Percentiles rank a stretch among this genome's conserved stretches.
These are phyloP conservation scores for Saccostrea glomerata DNA, from an alignment of 1,140 invertebrate genomes.

Conservation along the genomic window DNA sequence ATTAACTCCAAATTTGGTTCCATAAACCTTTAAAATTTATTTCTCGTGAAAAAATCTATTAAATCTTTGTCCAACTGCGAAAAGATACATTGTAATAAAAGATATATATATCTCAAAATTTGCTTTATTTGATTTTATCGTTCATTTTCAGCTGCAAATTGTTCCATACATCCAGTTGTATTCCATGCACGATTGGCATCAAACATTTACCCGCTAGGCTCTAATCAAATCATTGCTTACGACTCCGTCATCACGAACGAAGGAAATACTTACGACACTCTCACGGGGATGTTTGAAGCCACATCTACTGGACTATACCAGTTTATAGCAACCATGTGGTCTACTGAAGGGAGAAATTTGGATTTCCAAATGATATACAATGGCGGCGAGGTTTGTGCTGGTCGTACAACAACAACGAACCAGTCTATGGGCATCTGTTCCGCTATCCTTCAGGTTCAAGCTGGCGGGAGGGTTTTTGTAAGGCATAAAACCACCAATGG, in stretches of 20 bases:
- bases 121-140: too few species aligned
- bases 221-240: constrained; percentile 38
- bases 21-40: constrained; percentile 17
- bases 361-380: constrained; percentile 38
- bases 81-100: too few species aligned
- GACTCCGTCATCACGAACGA: constrained; percentile 38
- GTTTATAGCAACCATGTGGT: constrained; percentile 46
- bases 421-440: constrained; percentile 37
- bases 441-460: background rate
- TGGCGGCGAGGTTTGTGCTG: constrained; percentile 17
- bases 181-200: constrained; percentile 29
- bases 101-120: too few species aligned
- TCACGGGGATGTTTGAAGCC: constrained; percentile 39
- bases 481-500: constrained; percentile 11
- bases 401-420: background rate
- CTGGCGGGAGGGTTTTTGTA: constrained; percentile 31
- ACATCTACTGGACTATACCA: constrained; percentile 13
- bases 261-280: constrained; percentile 4
- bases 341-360: background rate
- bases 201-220: constrained; percentile 26
- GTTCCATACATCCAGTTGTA: background rate
- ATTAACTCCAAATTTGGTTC: background rate
- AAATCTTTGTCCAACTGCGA: too few species aligned
- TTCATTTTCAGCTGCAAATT: background rate
- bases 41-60: too few species aligned